Percentiles rank a stretch among this genome's conserved stretches.
These are phyloP conservation scores for Chaenocephalus aceratus DNA, from an alignment of 2,113 vertebrate species.

Conservation along the genomic window DNA sequence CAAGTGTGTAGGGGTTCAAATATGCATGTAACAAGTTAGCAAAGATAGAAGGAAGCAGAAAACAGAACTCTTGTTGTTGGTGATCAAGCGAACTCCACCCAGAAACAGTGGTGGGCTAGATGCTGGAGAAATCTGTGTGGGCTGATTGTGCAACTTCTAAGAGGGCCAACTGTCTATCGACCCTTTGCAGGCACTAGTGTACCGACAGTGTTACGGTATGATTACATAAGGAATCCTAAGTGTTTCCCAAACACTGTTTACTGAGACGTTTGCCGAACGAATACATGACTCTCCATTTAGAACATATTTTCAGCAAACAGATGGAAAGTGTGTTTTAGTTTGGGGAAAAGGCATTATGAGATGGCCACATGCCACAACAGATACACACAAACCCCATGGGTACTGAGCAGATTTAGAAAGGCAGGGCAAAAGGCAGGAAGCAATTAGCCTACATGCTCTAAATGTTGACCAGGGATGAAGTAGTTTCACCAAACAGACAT, in stretches of 20 bases:
- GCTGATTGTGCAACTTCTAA: background rate
- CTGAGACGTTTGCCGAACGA: constrained; percentile 43
- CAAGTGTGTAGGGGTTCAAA: constrained; percentile 6
- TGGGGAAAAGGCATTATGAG: constrained; percentile 9
- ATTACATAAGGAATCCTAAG: constrained; percentile 38
- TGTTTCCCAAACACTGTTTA: constrained; percentile 41
- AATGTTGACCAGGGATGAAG: constrained; percentile 2
- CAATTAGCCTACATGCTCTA: constrained; percentile 4
- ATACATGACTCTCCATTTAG: constrained; percentile 53
- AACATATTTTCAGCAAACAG: constrained; percentile 53
- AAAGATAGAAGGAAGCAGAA: constrained; percentile 24
- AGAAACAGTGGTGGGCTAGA: constrained; percentile 13
- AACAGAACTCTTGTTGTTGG: constrained; percentile 28
- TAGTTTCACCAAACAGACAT: constrained; percentile 9
- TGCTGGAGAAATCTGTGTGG: constrained; percentile 17
- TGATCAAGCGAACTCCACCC: constrained; percentile 12
- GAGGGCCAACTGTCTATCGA: constrained; percentile 13
- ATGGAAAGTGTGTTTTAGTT: constrained; percentile 36
- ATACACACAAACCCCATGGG: constrained; percentile 21
- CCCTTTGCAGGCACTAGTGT: constrained; percentile 29
- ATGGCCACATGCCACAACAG: constrained; percentile 34
- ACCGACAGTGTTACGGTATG: constrained; percentile 35
- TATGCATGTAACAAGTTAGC: background rate
- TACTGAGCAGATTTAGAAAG: constrained; percentile 34
- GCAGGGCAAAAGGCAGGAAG: constrained; percentile 21